Base-by-base conservation (phyloP, 1,140 invertebrate genomes). In the Cyclina sinensis region DNA sequence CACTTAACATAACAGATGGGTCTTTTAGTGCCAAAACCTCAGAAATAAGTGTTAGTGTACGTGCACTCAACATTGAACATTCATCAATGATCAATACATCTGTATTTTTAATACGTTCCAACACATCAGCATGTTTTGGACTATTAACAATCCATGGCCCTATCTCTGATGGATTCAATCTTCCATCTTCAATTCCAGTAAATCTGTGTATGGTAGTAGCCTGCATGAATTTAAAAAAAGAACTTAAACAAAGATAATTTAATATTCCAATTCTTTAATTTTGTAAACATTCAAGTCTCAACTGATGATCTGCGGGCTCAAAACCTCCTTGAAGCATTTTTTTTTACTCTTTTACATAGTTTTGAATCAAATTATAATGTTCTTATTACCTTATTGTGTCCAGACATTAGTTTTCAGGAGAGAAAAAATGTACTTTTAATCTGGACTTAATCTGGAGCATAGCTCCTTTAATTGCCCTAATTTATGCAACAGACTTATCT, bases 21-120 rank as follows among this genome's bases (percentile, higher is more conserved):
- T 83, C 48, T 84, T 70, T 88, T 43, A 88, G 18, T 24, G 21
- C 35, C 32, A 62, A 74, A 46, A 90, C 39, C n/a, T 81, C 73
- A 51, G 80, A 37, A 3, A 87, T 27, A 39, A 68, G 78, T 16
- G 16, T 24, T 30, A 90, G n/a, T 37, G 80, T 88, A 70, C 74
- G 62, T n/a, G 32, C 14, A 68, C 83, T 87, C 7, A 88, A 37
- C 85, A 88, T 90, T 9, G 89, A 90, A 14, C 87, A 46, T 54
- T 90, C 89, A 73, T 90, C 89, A 68, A 90, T 68, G 1, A 90
- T 30, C n/a, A n/a, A n/a, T n/a, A n/a, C n/a, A n/a, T n/a, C n/a
- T n/a, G n/a, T n/a, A n/a, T n/a, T n/a, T n/a, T n/a, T 37, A 2
- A 88, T 59, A 18, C 46, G 59, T 27, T 88, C 11, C 37, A 54